phyloP scores from a whole-genome alignment of 2,888 invertebrate species.

The Boloria selene region DNA sequence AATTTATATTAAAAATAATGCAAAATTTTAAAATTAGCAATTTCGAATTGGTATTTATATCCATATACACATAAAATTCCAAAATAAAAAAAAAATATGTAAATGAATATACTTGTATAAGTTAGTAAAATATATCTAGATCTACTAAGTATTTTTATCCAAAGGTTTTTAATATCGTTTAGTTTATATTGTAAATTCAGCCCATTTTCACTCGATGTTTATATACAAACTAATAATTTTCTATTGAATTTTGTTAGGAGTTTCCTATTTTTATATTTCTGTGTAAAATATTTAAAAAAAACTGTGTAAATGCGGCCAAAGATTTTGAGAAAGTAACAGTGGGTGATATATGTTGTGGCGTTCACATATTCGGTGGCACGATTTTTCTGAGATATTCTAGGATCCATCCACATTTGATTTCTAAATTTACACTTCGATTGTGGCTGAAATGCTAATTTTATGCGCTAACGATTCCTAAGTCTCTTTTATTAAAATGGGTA shows the following conservation, averaged over 20 bases:
- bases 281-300: not conserved
- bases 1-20: too few species aligned
- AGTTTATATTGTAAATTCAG: not conserved
- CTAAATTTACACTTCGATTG: conserved; percentile 30
- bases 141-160: too few species aligned
- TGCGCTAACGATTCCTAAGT: not conserved
- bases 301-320: conserved; percentile 14
- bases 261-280: not conserved
- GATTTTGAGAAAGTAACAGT: conserved; percentile 35
- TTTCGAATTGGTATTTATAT: too few species aligned
- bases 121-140: too few species aligned
- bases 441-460: conserved; percentile 14
- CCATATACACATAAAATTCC: too few species aligned
- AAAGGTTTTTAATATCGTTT: too few species aligned
- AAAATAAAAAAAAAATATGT: too few species aligned
- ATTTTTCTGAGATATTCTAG: conserved; percentile 21
- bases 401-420: conserved; percentile 16
- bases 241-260: not conserved
- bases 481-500: not conserved
- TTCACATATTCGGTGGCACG: conserved; percentile 20
- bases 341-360: conserved; percentile 30
- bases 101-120: too few species aligned
- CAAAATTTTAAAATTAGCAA: too few species aligned
- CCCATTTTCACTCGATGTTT: not conserved
- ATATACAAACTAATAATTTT: not conserved